phyloP scores from a whole-genome alignment of 2,888 invertebrate species.

The Netelia inedita region DNA sequence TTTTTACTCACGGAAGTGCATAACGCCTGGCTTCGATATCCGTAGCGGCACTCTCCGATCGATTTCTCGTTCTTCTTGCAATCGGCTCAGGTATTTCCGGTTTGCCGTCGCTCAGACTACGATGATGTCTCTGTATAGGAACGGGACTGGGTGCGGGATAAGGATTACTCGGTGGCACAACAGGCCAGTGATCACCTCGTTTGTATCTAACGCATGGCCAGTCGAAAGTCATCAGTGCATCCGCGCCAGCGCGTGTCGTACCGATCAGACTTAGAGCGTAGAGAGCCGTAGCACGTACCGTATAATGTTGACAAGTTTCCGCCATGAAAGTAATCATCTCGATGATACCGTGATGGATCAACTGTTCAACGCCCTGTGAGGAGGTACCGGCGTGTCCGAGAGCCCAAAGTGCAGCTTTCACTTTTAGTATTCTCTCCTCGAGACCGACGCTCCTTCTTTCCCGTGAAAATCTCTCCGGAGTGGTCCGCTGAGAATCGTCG shows the following conservation, averaged over 20 bases:
- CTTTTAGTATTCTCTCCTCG: conserved; percentile 87
- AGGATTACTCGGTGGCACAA: conserved; percentile 76
- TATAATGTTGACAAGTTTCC: conserved; percentile 93
- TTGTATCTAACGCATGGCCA: conserved; percentile 83
- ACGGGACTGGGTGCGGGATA: conserved; percentile 77
- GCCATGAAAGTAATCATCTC: conserved; percentile 88
- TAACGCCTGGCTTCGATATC: conserved; percentile 81
- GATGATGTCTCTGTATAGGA: conserved; percentile 81
- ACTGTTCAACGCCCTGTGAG: conserved; percentile 90
- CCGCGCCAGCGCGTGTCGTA: conserved; percentile 93
- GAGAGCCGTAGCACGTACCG: conserved; percentile 95
- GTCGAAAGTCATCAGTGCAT: conserved; percentile 86
- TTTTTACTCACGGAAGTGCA: conserved; percentile 77
- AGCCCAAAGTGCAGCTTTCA: conserved; percentile 97
- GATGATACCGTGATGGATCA: conserved; percentile 88
- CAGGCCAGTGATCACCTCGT: conserved; percentile 82
- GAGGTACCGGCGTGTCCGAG: conserved; percentile 94
- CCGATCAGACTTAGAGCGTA: conserved; percentile 95
- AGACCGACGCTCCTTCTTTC: conserved; percentile 72
- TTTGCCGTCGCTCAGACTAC: conserved; percentile 83
- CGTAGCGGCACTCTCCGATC: conserved; percentile 84
- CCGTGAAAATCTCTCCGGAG: conserved; percentile 77
- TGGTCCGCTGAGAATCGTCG: conserved; percentile 81
- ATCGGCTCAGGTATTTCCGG: conserved; percentile 81
- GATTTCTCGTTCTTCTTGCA: conserved; percentile 80